A percentile compares a stretch with the other conserved stretches of the same genome.
These are phyloP conservation scores for Phataginus tetradactyla DNA, from an alignment of 2,797 vertebrate genomes.

Conservation along the genomic window DNA sequence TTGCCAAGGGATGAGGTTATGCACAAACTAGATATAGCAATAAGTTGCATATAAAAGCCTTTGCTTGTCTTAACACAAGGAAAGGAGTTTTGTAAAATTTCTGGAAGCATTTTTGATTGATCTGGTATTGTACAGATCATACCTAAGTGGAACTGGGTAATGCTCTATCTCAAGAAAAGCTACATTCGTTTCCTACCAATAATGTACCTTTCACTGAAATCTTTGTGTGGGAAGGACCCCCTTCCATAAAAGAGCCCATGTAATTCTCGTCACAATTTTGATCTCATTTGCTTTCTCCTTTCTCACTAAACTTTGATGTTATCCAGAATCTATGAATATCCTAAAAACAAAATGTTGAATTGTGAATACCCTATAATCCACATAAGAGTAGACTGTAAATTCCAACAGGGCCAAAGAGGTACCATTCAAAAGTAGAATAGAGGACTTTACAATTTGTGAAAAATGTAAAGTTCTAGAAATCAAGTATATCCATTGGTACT, in stretches of 20 bases:
- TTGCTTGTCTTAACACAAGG: background rate
- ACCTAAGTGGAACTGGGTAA: background rate
- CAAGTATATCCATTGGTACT: background rate
- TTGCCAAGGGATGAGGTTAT: background rate
- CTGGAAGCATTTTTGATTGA: background rate
- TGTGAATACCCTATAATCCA: background rate
- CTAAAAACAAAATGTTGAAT: background rate
- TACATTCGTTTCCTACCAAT: background rate
- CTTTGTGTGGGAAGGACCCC: rapidly evolving
- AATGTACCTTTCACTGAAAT: background rate
- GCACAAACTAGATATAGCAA: background rate
- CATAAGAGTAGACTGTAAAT: background rate
- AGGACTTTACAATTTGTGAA: background rate
- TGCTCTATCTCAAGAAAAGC: background rate
- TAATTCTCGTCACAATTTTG: background rate
- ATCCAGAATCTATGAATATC: background rate
- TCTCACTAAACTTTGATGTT: background rate
- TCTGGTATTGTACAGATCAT: background rate
- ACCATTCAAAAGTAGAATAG: background rate
- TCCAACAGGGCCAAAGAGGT: background rate
- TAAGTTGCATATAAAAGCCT: background rate
- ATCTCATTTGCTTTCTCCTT: background rate
- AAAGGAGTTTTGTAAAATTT: background rate
- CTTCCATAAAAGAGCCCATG: background rate
- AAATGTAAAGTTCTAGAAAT: background rate